Evolutionary conservation across 2,113 vertebrate species (phyloP), one percentile per base, ranked within the genome.

Genomic region (Sturnira hondurensis): DNA sequence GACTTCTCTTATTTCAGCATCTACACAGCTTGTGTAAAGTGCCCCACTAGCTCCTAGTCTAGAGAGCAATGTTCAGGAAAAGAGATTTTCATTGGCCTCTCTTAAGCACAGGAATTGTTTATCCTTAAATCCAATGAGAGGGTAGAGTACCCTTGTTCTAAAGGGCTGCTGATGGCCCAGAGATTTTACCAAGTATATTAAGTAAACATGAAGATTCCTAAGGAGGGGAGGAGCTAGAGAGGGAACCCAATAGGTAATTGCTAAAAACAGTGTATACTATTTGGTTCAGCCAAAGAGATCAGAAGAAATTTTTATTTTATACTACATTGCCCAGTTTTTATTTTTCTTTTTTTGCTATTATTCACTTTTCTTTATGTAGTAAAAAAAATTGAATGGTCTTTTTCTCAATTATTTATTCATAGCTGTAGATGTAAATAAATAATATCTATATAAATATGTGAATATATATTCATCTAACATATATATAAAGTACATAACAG

Each of bases 31-130:
- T 65, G 8, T 56, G 5, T 36, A 22, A 65, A 56, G 10, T 28
- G 13, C 0, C 5, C 22, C 22, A 47, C 19, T n/a, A 45, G 22
- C 3, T 15, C 28, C 1, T n/a, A 28, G 6, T 56, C 8, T 52
- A 36, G 33, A 70, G 14, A 87, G 2, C 4, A 28, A 17, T 3
- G 19, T 43, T 92, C 31, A 68, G 19, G 2, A 17, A 65, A 61
- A 58, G 58, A 43, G 14, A 26, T 52, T 47, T 43, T 45, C 8
- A 17, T 8, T 80, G 41, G 2, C 22, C 17, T 80, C 4, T 24
- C 2, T 86, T 61, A 5, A 67, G 28, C 71, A 7, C 6, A 14
- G 52, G 52, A 5, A 20, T 19, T n/a, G 0, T 10, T 36, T 71
- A 31, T 67, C 36, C 16, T 7, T 67, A 14, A 10, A 71, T 58